Evolutionary conservation across 2,113 vertebrate species (phyloP).

Genomic region (Geothlypis trichas): DNA sequence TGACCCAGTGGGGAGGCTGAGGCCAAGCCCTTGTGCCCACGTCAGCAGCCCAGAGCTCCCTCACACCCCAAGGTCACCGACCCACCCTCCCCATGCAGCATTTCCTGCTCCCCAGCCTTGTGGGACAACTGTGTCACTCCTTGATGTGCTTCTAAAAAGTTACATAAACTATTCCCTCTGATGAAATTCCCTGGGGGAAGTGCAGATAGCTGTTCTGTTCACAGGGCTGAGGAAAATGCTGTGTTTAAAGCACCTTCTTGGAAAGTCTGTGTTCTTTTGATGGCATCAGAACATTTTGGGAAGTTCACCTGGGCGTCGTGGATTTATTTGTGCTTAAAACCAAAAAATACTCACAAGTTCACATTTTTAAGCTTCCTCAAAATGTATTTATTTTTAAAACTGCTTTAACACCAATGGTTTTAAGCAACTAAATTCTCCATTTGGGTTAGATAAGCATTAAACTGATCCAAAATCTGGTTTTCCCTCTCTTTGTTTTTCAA

Average conservation of each 20-base stretch:
- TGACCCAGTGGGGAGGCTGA: background rate
- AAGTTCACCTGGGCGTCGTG: background rate
- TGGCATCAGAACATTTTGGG: background rate
- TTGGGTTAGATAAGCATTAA: background rate
- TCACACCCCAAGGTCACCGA: background rate
- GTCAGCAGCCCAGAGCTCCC: background rate
- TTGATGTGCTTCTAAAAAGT: background rate
- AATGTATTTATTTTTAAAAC: background rate
- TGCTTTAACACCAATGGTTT: background rate
- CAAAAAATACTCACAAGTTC: background rate
- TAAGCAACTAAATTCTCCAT: background rate
- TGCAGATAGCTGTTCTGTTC: background rate
- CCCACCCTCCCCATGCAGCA: fast-evolving
- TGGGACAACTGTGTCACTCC: background rate
- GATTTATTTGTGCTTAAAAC: background rate
- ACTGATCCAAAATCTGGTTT: background rate
- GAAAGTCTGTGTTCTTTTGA: background rate
- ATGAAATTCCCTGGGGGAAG: background rate
- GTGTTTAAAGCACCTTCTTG: background rate
- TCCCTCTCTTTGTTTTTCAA: background rate
- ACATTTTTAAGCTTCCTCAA: background rate
- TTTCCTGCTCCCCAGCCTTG: background rate
- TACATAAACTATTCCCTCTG: background rate
- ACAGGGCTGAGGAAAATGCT: background rate
- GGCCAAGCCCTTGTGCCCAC: background rate